Base-by-base conservation (phyloP, 2,888 invertebrate genomes). In the Melipona bicolor region DNA sequence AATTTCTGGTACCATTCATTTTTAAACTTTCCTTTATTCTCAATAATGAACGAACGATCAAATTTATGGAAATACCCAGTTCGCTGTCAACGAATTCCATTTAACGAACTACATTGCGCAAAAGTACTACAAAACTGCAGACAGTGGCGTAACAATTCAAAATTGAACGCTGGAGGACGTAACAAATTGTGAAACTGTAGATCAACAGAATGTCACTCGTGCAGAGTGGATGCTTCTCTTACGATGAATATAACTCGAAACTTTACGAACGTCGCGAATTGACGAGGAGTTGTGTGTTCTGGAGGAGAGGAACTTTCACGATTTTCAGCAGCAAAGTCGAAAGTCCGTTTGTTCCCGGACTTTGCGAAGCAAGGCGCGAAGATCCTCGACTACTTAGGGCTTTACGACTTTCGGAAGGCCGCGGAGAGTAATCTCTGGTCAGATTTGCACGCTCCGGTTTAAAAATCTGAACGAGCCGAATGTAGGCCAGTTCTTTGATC, bases 401-500 rank as follows among this genome's bases (percentile, higher is more conserved):
- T 64, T 6, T 32, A 21, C 19, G 54, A 56, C 27, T 61, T 61
- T 61, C 17, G 19, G 5, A 36, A 67, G 32, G 52, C 36, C 54
- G 17, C 27, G 2, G 49, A 32, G 36, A n/a, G 54, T 76, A 76
- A 81, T 83, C 77, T 32, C 17, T 56, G 54, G 49, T 50, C 77
- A 70, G 71, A 71, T 75, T 77, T 52, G 21, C 56, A 52, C 49
- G 21, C 21, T 64, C 64, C 79, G 84, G n/a, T 75, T 84, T 84
- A 83, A 59, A 79, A 72, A 75, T 72, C 50, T 76, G 71, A 84
- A 84, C 72, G 75, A 75, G 84, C 52, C 36, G 64, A 79, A 84
- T 84, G 54, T 79, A 84, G 84, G 79, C 59, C 84, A 79, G 62
- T 27, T 56, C 71, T 72, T 74, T 71, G 77, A 71, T 68, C 74